Evolutionary conservation across 1,140 invertebrate species (phyloP).

Genomic region (Aphelinus certus): DNA sequence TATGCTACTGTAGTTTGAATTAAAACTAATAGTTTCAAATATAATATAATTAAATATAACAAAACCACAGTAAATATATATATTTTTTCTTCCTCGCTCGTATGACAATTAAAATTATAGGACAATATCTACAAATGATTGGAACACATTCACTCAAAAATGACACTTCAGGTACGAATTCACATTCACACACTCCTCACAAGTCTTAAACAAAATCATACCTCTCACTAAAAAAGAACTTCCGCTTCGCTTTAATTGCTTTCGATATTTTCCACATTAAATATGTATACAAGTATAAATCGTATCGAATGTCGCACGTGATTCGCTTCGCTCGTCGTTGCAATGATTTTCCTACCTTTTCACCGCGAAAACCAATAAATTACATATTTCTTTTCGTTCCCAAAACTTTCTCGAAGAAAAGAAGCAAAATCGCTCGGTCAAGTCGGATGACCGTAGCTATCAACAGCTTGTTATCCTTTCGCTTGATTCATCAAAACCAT

Average conservation of each 20-base stretch:
- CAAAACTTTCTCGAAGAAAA: not conserved
- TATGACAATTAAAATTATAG: constrained; percentile 6
- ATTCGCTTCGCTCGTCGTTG: constrained; percentile 17
- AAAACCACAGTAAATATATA: too few species aligned
- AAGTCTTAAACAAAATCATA: constrained; percentile 1
- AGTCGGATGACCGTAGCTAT: not conserved
- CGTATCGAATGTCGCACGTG: not conserved
- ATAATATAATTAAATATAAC: too few species aligned
- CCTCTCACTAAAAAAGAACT: not conserved
- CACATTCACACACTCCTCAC: constrained; percentile 5
- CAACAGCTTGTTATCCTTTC: not conserved
- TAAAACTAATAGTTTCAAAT: too few species aligned
- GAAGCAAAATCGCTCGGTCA: not conserved
- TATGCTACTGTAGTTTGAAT: too few species aligned
- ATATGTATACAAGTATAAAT: constrained; percentile 21
- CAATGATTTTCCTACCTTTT: not conserved
- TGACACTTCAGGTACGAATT: constrained; percentile 29
- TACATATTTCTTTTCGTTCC: too few species aligned
- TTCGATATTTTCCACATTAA: not conserved
- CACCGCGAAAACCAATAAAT: too few species aligned
- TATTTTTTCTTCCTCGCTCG: too few species aligned
- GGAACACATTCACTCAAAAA: constrained; percentile 21
- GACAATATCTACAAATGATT: constrained; percentile 27
- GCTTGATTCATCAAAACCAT: not conserved
- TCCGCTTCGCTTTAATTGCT: not conserved